Evolutionary conservation across 1,140 invertebrate genomes (phyloP).

Genomic region (Palaemon carinicauda): DNA sequence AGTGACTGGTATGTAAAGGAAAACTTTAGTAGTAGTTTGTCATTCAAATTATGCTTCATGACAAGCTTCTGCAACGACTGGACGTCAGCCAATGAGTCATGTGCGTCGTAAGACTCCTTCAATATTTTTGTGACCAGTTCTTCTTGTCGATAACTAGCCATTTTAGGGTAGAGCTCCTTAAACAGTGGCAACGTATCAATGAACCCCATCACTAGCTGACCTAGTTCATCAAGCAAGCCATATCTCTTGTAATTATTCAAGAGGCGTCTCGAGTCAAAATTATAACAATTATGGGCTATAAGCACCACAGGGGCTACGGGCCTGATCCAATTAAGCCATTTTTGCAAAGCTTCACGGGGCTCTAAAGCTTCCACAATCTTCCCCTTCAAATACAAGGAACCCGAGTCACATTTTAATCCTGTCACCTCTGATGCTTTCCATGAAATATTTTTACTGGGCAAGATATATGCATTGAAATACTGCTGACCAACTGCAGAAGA

Average conservation of each 20-base stretch:
- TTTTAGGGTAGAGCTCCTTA: neutral
- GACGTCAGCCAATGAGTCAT: neutral
- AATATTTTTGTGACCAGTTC: neutral
- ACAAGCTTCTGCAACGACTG: neutral
- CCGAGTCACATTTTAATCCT: neutral
- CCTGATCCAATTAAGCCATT: neutral
- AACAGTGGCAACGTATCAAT: slow-evolving; percentile 7
- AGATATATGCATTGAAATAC: slow-evolving; percentile 2
- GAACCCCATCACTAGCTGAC: neutral
- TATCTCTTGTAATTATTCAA: neutral
- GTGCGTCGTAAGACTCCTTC: neutral
- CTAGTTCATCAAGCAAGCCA: neutral
- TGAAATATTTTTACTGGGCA: neutral
- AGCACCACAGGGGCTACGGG: neutral
- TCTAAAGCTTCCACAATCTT: neutral
- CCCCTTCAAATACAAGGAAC: neutral
- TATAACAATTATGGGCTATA: slow-evolving; percentile 15
- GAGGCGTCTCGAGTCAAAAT: neutral
- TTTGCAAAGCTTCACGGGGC: neutral
- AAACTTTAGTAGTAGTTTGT: neutral
- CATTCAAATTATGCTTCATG: neutral
- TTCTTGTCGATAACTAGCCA: neutral
- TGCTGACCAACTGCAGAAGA: neutral
- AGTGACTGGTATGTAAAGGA: slow-evolving; percentile 9
- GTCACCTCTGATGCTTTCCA: neutral